Percentiles rank a stretch among this genome's conserved stretches.
Conservation (phyloP, 1,140 invertebrate genomes). For the Pseudomyrmex flavicornis region DNA sequence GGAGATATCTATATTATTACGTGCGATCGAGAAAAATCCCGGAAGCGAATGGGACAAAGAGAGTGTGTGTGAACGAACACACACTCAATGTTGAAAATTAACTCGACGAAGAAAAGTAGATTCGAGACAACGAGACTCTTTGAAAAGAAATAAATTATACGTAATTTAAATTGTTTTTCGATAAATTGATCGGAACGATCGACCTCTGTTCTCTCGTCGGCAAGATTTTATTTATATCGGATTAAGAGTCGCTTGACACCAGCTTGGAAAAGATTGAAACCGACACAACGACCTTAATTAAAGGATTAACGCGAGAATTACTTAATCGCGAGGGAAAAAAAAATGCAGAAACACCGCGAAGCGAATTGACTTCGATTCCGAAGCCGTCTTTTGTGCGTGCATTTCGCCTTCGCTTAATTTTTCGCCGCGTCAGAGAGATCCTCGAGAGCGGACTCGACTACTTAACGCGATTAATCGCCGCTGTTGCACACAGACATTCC, state of each 20-base stretch:
- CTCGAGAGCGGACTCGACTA: not conserved
- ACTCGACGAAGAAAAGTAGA: not conserved
- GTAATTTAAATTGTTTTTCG: too few species aligned
- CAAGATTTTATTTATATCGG: constrained; percentile 36
- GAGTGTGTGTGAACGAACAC: not conserved
- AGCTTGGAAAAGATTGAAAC: constrained; percentile 31
- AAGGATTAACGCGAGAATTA: constrained; percentile 31
- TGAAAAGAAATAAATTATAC: too few species aligned
- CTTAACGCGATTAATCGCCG: constrained; percentile 23
- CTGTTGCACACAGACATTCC: constrained; percentile 11
- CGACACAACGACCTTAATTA: constrained; percentile 33
- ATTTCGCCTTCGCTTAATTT: not conserved
- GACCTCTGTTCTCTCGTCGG: not conserved
- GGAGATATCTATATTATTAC: not conserved
- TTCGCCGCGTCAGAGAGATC: constrained; percentile 1
- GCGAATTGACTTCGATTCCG: constrained; percentile 37
- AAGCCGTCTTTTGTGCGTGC: not conserved
- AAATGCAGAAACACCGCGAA: constrained; percentile 17
- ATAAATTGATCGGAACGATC: not conserved
- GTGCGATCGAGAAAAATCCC: constrained; percentile 16
- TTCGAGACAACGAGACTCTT: not conserved
- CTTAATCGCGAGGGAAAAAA: constrained; percentile 36
- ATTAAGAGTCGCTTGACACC: constrained; percentile 38
- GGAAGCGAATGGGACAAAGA: not conserved
- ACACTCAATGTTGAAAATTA: not conserved